Evolutionary conservation across 2,888 invertebrate genomes (phyloP).

Genomic region (Parnassius glacialis): DNA sequence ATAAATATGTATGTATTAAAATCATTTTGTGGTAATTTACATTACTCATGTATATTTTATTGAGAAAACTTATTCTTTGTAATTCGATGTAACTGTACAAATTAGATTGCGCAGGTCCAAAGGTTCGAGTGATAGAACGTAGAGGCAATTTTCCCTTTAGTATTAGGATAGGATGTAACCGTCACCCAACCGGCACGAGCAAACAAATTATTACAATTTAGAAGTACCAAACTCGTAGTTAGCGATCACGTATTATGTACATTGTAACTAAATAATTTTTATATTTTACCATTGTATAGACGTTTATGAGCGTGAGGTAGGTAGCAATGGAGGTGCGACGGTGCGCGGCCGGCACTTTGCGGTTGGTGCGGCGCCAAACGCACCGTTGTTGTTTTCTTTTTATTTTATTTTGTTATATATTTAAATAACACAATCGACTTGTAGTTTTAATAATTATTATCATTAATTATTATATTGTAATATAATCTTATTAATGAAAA

Average conservation of each 20-base stretch:
- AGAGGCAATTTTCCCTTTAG: conserved; percentile 53
- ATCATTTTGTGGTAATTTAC: conserved; percentile 12
- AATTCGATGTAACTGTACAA: conserved; percentile 24
- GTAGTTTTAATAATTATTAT: conserved; percentile 80
- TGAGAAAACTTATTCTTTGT: background rate
- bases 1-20: no score
- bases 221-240: conserved; percentile 80
- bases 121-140: conserved; percentile 51
- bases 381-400: conserved; percentile 74
- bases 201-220: conserved; percentile 65
- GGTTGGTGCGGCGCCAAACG: conserved; percentile 44
- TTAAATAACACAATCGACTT: conserved; percentile 80
- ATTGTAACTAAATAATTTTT: conserved; percentile 77
- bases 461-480: conserved; percentile 80
- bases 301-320: conserved; percentile 68
- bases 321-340: conserved; percentile 65
- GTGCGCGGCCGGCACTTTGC: conserved; percentile 35
- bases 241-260: conserved; percentile 78
- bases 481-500: conserved; percentile 81
- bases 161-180: conserved; percentile 63
- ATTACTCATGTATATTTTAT: no score
- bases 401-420: conserved; percentile 76
- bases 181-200: conserved; percentile 44
- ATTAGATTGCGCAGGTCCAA: conserved; percentile 31
- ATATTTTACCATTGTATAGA: conserved; percentile 81